phyloP scores from a whole-genome alignment of 2,113 vertebrate species.

The Notarius lentiginosus region DNA sequence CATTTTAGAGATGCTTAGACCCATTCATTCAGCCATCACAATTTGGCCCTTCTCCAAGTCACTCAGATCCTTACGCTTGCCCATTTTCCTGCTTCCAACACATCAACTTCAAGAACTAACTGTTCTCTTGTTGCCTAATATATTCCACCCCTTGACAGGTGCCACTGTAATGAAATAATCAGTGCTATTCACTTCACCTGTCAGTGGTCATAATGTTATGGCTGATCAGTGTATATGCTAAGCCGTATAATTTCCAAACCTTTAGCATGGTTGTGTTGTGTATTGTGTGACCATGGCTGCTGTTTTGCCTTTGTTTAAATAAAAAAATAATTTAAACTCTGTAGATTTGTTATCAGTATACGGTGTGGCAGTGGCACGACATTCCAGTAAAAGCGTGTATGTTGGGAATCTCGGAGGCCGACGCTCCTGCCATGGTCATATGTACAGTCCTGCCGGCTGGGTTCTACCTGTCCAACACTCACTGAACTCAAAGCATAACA shows the following conservation, averaged over 20 bases:
- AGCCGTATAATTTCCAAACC: neutral
- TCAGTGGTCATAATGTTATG: too few relatives aligned
- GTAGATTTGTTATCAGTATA: slow-evolving; percentile 74
- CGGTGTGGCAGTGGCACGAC: slow-evolving; percentile 78
- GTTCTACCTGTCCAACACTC: slow-evolving; percentile 75
- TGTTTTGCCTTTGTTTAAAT: neutral
- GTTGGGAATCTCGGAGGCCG: slow-evolving; percentile 76
- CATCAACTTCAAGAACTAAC: too few relatives aligned
- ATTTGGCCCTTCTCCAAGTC: too few relatives aligned
- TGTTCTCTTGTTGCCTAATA: too few relatives aligned
- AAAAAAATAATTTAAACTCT: neutral
- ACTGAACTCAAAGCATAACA: slow-evolving; percentile 65
- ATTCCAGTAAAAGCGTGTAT: slow-evolving; percentile 70
- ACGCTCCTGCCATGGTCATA: slow-evolving; percentile 81
- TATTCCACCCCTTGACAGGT: too few relatives aligned
- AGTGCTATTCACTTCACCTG: too few relatives aligned
- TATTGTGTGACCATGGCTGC: neutral
- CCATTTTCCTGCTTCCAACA: too few relatives aligned
- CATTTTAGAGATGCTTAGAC: too few relatives aligned
- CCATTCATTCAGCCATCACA: too few relatives aligned
- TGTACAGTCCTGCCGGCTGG: slow-evolving; percentile 87
- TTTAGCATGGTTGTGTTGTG: neutral
- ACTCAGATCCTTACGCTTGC: too few relatives aligned
- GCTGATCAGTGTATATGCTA: neutral
- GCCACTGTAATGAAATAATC: too few relatives aligned